Evolutionary conservation across 2,797 vertebrate genomes (phyloP), one percentile per base, ranked within the genome.

Genomic region (Petrocephalus schoutedeni): DNA sequence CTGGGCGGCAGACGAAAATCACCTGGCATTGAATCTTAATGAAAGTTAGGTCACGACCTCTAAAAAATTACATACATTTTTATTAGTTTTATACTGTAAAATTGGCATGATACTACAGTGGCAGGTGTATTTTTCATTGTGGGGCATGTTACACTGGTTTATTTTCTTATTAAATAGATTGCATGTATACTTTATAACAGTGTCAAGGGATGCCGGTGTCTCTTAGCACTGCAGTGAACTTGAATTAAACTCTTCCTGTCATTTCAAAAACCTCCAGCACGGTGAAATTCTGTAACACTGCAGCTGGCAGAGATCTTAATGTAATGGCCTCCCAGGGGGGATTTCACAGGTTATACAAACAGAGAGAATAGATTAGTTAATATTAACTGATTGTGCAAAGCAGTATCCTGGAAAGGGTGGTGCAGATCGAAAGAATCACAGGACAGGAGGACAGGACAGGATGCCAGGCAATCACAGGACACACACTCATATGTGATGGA

Each of bases 1-100:
- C 89, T 90, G 89, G 92, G 92, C 93, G 92, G 91, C 90, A 89
- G 51, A 92, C 89, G 92, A 93, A 93, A 95, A 95, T 94, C 93
- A 95, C 92, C 93, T 94, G 94, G 92, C 94, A 94, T 89, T 89
- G 86, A 91, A 93, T 93, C 92, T 93, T 94, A 95, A 94, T 92
- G 91, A 92, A 89, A 89, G 90, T 89, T 90, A 93, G 88, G 93
- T 92, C 74, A 80, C 90, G 89, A 86, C 32, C 10, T 54, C 14
- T n/a, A 59, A 58, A 86, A 92, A 89, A 91, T 58, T 0, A 89
- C 86, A 89, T 49, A 49, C 41, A 80, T 45, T 84, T 84, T 84
- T 54, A 54, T 23, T 54, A 51, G n/a, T 54, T 87, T 85, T 91
- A 89, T 93, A 94, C 94, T 92, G 93, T 93, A 91, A 61, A 91